A percentile compares a stretch with the other conserved stretches of the same genome.
Conservation (phyloP, 1,140 invertebrate species). For the Nylanderia fulva region DNA sequence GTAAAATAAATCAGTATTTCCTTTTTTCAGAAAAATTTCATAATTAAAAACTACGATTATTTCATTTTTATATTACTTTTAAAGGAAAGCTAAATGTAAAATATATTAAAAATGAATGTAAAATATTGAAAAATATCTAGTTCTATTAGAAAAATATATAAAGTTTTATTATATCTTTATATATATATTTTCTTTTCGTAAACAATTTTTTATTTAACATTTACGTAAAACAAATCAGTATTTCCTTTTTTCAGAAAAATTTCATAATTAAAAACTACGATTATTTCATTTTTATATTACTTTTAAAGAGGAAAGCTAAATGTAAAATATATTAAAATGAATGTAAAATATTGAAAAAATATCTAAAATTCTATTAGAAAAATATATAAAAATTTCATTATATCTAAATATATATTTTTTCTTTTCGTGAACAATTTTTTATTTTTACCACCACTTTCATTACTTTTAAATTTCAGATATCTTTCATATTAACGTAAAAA, state of each 20-base stretch:
- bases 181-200: too few relatives aligned
- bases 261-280: background rate
- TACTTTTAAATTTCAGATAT: background rate
- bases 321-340: background rate
- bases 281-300: too few relatives aligned
- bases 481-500: too few relatives aligned
- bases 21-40: slow-evolving; percentile 9
- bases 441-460: background rate
- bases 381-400: too few relatives aligned
- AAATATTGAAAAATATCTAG: background rate
- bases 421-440: too few relatives aligned
- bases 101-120: background rate
- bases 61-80: too few relatives aligned
- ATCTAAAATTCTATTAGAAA: too few relatives aligned
- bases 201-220: too few relatives aligned
- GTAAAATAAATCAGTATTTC: background rate
- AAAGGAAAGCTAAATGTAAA: background rate
- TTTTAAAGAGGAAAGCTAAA: background rate
- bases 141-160: background rate
- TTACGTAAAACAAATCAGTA: background rate
- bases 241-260: background rate
- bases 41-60: background rate
- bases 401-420: too few relatives aligned
- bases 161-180: too few relatives aligned
- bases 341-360: background rate